These are phyloP conservation scores for Perccottus glenii DNA, from an alignment of 2,113 vertebrate species.

Conservation along the genomic window DNA sequence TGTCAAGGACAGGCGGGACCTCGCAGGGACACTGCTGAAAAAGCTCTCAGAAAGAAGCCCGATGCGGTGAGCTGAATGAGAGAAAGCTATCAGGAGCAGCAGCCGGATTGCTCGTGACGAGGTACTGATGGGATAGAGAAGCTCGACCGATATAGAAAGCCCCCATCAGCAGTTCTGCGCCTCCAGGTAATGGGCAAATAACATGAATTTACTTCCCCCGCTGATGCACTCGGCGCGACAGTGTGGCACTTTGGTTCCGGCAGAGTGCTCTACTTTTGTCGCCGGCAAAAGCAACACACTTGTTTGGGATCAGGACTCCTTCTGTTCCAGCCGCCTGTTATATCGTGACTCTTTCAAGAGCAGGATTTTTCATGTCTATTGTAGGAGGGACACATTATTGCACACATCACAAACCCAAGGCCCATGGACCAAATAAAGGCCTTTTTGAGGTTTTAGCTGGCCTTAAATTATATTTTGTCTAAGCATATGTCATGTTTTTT, in stretches of 20 bases:
- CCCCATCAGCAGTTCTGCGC: slow-evolving; percentile 66
- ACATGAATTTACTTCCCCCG: slow-evolving; percentile 46
- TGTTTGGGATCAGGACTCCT: too few relatives aligned
- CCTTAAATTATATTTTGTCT: too few relatives aligned
- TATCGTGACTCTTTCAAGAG: too few relatives aligned
- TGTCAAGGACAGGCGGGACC: slow-evolving; percentile 58
- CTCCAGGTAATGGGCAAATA: slow-evolving; percentile 62
- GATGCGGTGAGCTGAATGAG: slow-evolving; percentile 27
- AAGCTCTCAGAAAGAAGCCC: slow-evolving; percentile 49
- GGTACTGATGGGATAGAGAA: slow-evolving; percentile 53
- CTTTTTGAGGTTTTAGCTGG: too few relatives aligned
- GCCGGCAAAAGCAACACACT: slow-evolving; percentile 23
- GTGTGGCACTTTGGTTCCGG: slow-evolving; percentile 41
- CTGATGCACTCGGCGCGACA: slow-evolving; percentile 43
- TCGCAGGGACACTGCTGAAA: slow-evolving; percentile 38
- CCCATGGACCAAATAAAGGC: too few relatives aligned
- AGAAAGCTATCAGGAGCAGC: slow-evolving; percentile 67
- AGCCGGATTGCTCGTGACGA: slow-evolving; percentile 66
- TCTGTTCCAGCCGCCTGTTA: too few relatives aligned
- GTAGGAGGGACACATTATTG: too few relatives aligned
- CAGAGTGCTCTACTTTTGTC: slow-evolving; percentile 65
- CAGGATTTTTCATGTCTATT: too few relatives aligned
- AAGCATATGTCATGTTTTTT: too few relatives aligned
- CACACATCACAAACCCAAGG: too few relatives aligned
- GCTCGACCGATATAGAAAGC: slow-evolving; percentile 54